Evolutionary conservation across 2,797 vertebrate genomes (phyloP).

Genomic region (Anisognathus igniventris): DNA sequence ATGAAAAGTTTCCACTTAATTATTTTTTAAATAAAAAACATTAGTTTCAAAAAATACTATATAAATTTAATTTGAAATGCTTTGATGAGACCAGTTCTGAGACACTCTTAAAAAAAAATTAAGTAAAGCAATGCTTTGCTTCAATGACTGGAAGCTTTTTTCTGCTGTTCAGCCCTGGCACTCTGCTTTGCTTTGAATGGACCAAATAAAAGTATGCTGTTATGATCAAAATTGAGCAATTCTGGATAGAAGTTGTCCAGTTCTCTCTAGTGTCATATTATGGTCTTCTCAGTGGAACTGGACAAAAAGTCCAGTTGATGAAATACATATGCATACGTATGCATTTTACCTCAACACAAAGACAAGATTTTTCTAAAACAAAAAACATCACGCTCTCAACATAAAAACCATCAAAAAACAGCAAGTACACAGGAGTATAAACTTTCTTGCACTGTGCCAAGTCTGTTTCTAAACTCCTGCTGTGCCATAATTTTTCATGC

Average conservation of each 20-base stretch:
- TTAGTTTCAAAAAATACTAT: neutral
- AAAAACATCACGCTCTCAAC: neutral
- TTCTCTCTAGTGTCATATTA: neutral
- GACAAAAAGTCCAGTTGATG: neutral
- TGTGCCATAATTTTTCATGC: neutral
- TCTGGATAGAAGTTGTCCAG: neutral
- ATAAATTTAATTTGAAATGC: neutral
- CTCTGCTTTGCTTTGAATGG: neutral
- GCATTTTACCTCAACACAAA: neutral
- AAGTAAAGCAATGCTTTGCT: accelerated
- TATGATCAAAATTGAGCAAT: neutral
- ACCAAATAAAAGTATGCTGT: neutral
- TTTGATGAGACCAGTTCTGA: neutral
- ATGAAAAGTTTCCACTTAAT: neutral
- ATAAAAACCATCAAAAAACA: neutral
- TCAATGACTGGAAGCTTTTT: neutral
- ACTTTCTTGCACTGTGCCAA: neutral
- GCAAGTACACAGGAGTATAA: neutral
- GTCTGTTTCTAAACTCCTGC: neutral
- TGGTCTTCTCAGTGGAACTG: neutral
- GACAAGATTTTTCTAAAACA: neutral
- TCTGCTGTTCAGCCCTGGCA: neutral
- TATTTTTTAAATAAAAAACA: neutral
- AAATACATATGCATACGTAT: neutral
- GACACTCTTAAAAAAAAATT: neutral